These are phyloP conservation scores for Campylorhamphus procurvoides DNA, from an alignment of 2,113 vertebrate genomes.

Conservation along the genomic window DNA sequence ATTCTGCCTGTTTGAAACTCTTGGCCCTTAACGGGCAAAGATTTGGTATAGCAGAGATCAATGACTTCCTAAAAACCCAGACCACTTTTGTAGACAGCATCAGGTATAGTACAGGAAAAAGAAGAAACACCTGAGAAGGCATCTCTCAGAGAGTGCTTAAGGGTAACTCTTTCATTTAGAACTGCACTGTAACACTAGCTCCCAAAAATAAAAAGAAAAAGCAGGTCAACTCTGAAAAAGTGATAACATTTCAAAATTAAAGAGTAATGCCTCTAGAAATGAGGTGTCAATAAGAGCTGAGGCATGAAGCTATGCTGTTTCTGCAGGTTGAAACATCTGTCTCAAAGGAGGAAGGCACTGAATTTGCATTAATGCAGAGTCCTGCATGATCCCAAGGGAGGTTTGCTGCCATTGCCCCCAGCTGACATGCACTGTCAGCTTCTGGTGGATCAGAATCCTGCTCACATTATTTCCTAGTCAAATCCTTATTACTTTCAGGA, in stretches of 20 bases:
- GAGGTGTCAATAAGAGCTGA: not conserved
- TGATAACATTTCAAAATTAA: not conserved
- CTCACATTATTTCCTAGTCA: not conserved
- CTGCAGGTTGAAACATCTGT: not conserved
- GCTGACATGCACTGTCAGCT: not conserved
- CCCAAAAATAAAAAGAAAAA: not conserved
- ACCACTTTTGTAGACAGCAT: not conserved
- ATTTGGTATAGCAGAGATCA: not conserved
- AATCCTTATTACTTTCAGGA: not conserved
- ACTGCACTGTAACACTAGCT: not conserved
- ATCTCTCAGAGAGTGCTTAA: not conserved
- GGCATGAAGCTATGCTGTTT: not conserved
- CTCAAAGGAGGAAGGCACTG: not conserved
- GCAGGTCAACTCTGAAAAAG: not conserved
- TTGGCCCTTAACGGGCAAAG: not conserved
- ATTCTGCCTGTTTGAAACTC: not conserved
- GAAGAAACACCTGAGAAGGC: not conserved
- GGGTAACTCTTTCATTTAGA: not conserved
- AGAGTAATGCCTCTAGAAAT: not conserved
- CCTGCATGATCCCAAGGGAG: not conserved
- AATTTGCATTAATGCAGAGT: not conserved
- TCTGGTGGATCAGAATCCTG: not conserved
- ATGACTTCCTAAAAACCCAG: not conserved
- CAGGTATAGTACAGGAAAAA: not conserved
- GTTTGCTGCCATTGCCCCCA: rapidly evolving